Evolutionary conservation across 2,113 vertebrate genomes (phyloP).

Genomic region (Brachyhypopomus occidentalis): DNA sequence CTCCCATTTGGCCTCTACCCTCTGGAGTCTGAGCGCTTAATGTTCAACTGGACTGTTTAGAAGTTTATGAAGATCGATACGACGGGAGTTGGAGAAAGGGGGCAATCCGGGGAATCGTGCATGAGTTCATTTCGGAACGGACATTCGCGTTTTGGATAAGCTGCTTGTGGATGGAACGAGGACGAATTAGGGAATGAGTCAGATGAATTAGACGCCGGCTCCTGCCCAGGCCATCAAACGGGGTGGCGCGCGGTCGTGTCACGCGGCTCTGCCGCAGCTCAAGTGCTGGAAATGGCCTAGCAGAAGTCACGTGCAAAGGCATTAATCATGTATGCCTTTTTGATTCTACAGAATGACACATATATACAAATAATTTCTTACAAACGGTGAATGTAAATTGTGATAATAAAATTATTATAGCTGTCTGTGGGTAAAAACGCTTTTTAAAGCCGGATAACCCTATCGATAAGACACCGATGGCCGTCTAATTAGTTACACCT

Average conservation of each 20-base stretch:
- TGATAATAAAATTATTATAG: not conserved
- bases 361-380: not conserved
- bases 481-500: too few species aligned
- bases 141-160: not conserved
- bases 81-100: too few species aligned
- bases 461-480: too few species aligned
- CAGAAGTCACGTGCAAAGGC: not conserved
- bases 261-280: not conserved
- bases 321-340: too few species aligned
- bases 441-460: too few species aligned
- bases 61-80: too few species aligned
- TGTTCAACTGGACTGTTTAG: not conserved
- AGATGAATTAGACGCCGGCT: slow-evolving; percentile 10
- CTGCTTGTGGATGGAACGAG: too few species aligned
- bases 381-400: not conserved
- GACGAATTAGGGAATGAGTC: not conserved
- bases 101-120: too few species aligned
- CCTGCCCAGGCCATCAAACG: not conserved
- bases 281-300: not conserved
- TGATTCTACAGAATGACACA: not conserved
- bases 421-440: not conserved
- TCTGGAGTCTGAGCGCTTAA: slow-evolving; percentile 28
- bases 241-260: too few species aligned
- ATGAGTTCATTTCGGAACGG: not conserved
- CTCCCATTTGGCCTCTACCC: slow-evolving; percentile 44